These are phyloP conservation scores for Taurulus bubalis DNA, from an alignment of 2,113 vertebrate genomes.

Conservation along the genomic window DNA sequence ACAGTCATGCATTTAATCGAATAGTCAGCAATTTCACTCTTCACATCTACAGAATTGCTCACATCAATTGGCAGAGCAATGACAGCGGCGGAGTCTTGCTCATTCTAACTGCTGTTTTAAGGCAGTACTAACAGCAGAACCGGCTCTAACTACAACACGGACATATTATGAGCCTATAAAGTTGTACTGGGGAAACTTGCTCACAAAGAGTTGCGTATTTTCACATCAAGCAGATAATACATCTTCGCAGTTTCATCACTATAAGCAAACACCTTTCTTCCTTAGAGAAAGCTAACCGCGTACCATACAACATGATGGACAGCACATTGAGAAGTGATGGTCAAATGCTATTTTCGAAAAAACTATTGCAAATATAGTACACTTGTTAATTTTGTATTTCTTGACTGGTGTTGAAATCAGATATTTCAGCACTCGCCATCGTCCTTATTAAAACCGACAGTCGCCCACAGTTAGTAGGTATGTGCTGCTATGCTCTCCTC, in stretches of 20 bases:
- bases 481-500: conserved; percentile 60
- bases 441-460: conserved; percentile 72
- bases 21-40: background rate
- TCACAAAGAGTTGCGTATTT: background rate
- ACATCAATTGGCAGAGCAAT: background rate
- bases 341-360: background rate
- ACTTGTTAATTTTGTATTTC: conserved; percentile 19
- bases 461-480: conserved; percentile 76
- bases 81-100: background rate
- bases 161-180: background rate
- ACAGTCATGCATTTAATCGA: background rate
- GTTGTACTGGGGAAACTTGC: background rate
- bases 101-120: background rate
- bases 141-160: background rate
- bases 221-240: background rate
- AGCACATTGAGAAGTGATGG: background rate
- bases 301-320: background rate
- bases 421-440: conserved; percentile 40
- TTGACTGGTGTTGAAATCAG: conserved; percentile 31
- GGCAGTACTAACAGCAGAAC: background rate
- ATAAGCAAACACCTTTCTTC: background rate
- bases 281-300: background rate
- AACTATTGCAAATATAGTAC: conserved; percentile 5
- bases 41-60: background rate
- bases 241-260: background rate